phyloP scores from a whole-genome alignment of 2,797 vertebrate species.

The Calcarius lapponicus region DNA sequence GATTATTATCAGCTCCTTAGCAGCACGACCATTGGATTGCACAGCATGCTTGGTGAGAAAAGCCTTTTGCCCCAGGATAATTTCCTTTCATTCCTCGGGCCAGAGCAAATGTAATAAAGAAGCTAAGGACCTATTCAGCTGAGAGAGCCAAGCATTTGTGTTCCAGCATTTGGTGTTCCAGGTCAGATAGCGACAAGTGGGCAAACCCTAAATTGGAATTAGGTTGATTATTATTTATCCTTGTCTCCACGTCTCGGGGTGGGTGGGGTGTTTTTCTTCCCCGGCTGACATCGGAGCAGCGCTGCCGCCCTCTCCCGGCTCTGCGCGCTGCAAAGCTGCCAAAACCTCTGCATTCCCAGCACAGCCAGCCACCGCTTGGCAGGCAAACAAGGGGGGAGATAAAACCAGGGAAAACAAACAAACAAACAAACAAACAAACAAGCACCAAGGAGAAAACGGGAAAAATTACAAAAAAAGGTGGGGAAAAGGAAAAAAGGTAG shows the following conservation, averaged over 20 bases:
- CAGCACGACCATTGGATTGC: not conserved
- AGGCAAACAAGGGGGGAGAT: no score
- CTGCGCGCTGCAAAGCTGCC: not conserved
- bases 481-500: accelerated
- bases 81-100: not conserved
- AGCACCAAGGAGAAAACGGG: not conserved
- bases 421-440: not conserved
- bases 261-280: not conserved
- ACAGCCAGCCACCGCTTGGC: accelerated
- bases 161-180: not conserved
- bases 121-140: accelerated
- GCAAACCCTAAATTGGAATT: not conserved
- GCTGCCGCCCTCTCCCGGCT: slow-evolving; percentile 1
- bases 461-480: not conserved
- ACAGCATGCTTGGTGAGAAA: accelerated
- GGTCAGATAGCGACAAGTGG: not conserved
- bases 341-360: not conserved
- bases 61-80: not conserved
- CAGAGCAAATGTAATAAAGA: not conserved
- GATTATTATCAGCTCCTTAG: not conserved
- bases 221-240: not conserved
- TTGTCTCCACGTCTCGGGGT: accelerated
- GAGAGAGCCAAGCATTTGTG: not conserved
- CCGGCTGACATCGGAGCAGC: not conserved
- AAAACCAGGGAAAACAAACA: accelerated